A percentile compares a stretch with the other conserved stretches of the same genome.
These are phyloP conservation scores for Apodemus sylvaticus DNA, from an alignment of 2,113 vertebrate genomes.

Conservation along the genomic window DNA sequence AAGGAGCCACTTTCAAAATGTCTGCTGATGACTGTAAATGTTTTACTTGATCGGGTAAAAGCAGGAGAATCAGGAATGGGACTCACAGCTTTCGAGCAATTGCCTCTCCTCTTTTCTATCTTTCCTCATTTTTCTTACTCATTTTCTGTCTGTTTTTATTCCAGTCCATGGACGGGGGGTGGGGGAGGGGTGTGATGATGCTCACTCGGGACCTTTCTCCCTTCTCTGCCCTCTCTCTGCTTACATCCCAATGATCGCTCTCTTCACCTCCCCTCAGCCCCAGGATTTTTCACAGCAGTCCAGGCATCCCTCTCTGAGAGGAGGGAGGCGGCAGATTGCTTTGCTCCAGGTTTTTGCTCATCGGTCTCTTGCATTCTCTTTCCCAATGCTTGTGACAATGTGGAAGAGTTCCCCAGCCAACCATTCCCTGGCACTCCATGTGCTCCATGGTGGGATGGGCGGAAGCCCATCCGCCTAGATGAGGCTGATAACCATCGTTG, in stretches of 20 bases:
- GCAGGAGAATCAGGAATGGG: constrained; percentile 33
- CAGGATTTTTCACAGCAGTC: neutral
- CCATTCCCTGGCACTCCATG: constrained; percentile 63
- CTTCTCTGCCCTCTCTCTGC: neutral
- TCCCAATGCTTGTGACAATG: constrained; percentile 60
- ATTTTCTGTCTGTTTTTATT: constrained; percentile 55
- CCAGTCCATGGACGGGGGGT: constrained; percentile 28
- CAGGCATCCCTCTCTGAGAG: neutral
- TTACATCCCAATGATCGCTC: neutral
- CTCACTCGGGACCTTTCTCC: constrained; percentile 9
- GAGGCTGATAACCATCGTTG: constrained; percentile 73
- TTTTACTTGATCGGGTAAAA: constrained; percentile 62
- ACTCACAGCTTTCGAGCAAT: neutral
- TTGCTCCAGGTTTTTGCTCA: constrained; percentile 61
- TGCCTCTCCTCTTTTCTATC: neutral
- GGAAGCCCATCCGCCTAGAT: constrained; percentile 67
- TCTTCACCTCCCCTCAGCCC: constrained; percentile 9
- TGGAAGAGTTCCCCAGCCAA: constrained; percentile 67
- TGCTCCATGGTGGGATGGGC: constrained; percentile 50
- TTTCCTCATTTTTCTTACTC: constrained; percentile 47
- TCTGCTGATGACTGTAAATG: constrained; percentile 62
- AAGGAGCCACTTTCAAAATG: constrained; percentile 68
- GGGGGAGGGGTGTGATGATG: too few species aligned
- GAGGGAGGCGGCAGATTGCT: constrained; percentile 67
- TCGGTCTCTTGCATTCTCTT: constrained; percentile 65